A percentile compares a stretch with the other conserved stretches of the same genome.
Conservation (phyloP, 1,140 invertebrate species). For the Pachypeltis micranthus region DNA sequence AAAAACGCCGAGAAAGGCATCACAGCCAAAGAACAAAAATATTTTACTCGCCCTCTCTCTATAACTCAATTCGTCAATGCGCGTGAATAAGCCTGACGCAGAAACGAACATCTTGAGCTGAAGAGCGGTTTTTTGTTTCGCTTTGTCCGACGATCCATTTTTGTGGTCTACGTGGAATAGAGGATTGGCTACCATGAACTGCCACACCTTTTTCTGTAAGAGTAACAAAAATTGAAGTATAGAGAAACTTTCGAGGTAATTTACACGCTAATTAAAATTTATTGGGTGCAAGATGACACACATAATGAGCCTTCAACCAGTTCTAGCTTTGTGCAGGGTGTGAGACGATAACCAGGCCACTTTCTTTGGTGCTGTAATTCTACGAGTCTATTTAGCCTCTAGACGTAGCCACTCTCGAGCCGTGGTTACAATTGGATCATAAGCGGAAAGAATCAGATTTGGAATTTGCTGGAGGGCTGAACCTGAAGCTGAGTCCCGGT, state of each 20-base stretch:
- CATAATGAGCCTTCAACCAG: neutral
- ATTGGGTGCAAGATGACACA: neutral
- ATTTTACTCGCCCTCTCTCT: slow-evolving; percentile 39
- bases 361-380: too few relatives aligned
- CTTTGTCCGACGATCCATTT: slow-evolving; percentile 53
- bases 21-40: neutral
- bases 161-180: slow-evolving; percentile 47
- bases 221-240: slow-evolving; percentile 2
- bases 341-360: too few relatives aligned
- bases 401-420: neutral
- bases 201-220: slow-evolving; percentile 67
- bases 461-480: too few relatives aligned
- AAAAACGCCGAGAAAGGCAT: neutral
- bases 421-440: too few relatives aligned
- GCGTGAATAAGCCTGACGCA: slow-evolving; percentile 39
- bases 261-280: neutral
- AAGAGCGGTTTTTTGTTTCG: slow-evolving; percentile 46
- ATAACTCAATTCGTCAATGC: slow-evolving; percentile 44
- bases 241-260: slow-evolving; percentile 11
- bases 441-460: too few relatives aligned
- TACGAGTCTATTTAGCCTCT: neutral
- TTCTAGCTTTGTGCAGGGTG: too few relatives aligned
- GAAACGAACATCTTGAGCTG: slow-evolving; percentile 43
- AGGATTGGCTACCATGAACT: slow-evolving; percentile 61
- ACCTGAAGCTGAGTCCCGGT: too few relatives aligned